A percentile compares a stretch with the other conserved stretches of the same genome.
These are phyloP conservation scores for Melanophora roralis DNA, from an alignment of 2,888 invertebrate species.

Conservation along the genomic window DNA sequence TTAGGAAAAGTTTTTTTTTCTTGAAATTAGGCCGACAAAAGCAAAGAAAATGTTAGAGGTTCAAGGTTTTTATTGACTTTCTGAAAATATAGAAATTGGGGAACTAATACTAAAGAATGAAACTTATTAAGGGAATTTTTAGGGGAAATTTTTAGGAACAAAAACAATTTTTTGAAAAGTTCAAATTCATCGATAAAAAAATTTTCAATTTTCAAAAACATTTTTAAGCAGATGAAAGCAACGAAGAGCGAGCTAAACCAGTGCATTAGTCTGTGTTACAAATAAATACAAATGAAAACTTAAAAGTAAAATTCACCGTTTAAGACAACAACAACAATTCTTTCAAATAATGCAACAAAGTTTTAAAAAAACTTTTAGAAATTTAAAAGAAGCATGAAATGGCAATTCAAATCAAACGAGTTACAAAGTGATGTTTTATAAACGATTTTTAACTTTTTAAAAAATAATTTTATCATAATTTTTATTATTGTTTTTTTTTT, in stretches of 20 bases:
- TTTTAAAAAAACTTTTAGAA: conserved; percentile 60
- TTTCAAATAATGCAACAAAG: no score
- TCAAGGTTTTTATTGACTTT: neutral
- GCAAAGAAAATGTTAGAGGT: neutral
- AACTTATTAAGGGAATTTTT: neutral
- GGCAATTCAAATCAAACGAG: conserved; percentile 74
- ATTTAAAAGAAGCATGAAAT: conserved; percentile 37
- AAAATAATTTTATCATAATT: conserved; percentile 38
- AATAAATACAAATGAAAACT: conserved; percentile 27
- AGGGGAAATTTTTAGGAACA: no score
- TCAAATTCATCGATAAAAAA: neutral
- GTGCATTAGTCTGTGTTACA: conserved; percentile 76
- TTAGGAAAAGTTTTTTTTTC: conserved; percentile 11
- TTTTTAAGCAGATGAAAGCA: neutral
- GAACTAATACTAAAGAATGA: neutral
- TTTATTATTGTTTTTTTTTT: conserved; percentile 15
- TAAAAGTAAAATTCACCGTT: conserved; percentile 46
- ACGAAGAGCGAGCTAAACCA: conserved; percentile 66
- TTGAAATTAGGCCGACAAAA: neutral
- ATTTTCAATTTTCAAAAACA: neutral
- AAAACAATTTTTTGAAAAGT: no score
- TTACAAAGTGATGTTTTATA: conserved; percentile 75
- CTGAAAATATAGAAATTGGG: neutral
- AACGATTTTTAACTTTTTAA: conserved; percentile 53
- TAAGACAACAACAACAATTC: conserved; percentile 17